These are phyloP conservation scores for Gobiocypris rarus DNA, from an alignment of 2,113 vertebrate species.

Conservation along the genomic window DNA sequence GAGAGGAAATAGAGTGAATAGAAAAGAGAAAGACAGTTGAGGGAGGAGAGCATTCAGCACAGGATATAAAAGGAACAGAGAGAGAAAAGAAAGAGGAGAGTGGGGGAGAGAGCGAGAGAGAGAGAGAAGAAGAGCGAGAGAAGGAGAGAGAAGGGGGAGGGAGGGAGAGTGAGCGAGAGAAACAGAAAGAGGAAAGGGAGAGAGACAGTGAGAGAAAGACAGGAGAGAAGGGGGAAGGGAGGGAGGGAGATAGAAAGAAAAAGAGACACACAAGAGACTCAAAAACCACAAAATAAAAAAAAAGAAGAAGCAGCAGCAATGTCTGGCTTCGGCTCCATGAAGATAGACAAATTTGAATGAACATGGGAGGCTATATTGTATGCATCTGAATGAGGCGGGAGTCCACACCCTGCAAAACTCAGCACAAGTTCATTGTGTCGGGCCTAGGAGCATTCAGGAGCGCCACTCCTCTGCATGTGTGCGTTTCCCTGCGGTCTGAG, in stretches of 20 bases:
- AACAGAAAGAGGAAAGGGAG: conserved; percentile 66
- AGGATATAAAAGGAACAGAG: conserved; percentile 80
- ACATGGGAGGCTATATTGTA: conserved; percentile 59
- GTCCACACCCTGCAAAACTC: conserved; percentile 44
- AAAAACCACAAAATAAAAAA: conserved; percentile 79
- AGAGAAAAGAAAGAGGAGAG: conserved; percentile 73
- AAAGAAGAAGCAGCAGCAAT: conserved; percentile 46
- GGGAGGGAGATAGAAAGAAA: conserved; percentile 68
- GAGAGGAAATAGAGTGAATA: conserved; percentile 74
- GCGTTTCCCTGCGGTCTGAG: conserved; percentile 29
- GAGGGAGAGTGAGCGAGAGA: conserved; percentile 65
- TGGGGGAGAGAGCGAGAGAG: conserved; percentile 65
- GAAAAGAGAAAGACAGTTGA: conserved; percentile 80
- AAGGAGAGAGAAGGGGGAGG: conserved; percentile 43
- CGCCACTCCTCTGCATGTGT: conserved; percentile 17
- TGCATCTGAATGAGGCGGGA: conserved; percentile 30
- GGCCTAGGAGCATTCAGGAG: conserved; percentile 30
- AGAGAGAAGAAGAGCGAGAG: conserved; percentile 61
- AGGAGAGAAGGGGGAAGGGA: conserved; percentile 73
- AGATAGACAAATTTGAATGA: conserved; percentile 75
- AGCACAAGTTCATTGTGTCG: conserved; percentile 46
- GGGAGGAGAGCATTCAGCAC: conserved; percentile 82
- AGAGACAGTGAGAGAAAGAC: conserved; percentile 59
- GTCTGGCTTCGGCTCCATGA: conserved; percentile 75
- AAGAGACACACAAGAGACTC: conserved; percentile 78